Base-by-base conservation (phyloP, 2,888 invertebrate genomes). In the Acanthosepion pharaonis region DNA sequence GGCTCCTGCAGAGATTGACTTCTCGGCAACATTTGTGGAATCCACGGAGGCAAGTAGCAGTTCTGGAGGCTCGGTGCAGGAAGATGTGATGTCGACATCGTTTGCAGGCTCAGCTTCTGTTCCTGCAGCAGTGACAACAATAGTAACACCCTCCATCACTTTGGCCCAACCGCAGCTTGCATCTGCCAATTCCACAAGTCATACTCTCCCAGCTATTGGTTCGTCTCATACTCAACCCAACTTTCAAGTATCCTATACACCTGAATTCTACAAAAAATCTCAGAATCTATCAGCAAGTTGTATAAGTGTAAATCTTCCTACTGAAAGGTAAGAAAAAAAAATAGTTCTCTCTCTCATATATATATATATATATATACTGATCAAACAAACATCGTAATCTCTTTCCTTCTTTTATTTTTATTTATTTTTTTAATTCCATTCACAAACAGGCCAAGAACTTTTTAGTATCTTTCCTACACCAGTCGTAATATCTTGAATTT, bases 1-100 rank as follows among this genome's bases (percentile, higher is more conserved):
- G 78, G 78, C 15, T 78, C n/a, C 93, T 53, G 93, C 51, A 93
- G 93, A 93, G 49, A 93, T 93, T 93, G 93, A 93, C 53, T 93
- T 93, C 93, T 93, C 28, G 6, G 53, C 53, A 53, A 49, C 93
- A n/a, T 48, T 93, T 25, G 49, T 25, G 28, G 93, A 93, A 23
- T 93, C 93, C 48, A 8, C 51, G 51, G 93, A 93, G 28, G 48
- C 93, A 51, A 53, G 48, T 48, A 53, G 28, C 93, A 93, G 51
- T 53, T 49, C 93, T 18, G 49, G 51, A 28, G 53, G 48, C 33
- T 93, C 93, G 2, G 49, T 93, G 18, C n/a, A 49, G n/a, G 53
- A 93, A 18, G 93, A 93, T n/a, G 93, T 92, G 28, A 92, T 92
- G 92, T n/a, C 92, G 6, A 42, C 92, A 28, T 92, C 92, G 25